phyloP scores from a whole-genome alignment of 2,113 vertebrate genomes.

The Phyllopteryx taeniolatus region DNA sequence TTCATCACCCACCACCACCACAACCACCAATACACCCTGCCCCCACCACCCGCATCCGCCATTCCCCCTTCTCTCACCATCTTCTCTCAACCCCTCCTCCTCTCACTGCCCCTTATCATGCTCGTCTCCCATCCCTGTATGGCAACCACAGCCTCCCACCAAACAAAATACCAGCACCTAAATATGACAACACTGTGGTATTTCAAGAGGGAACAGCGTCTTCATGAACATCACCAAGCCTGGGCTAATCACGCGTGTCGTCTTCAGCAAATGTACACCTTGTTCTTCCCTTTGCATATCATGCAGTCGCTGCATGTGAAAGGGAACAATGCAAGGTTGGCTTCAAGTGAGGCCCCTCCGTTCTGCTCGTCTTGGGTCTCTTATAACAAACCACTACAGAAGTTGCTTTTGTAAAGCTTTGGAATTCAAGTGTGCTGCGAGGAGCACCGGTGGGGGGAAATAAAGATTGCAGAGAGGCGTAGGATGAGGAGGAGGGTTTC shows the following conservation, averaged over 20 bases:
- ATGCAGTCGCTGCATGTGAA: slow-evolving; percentile 19
- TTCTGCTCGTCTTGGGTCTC: slow-evolving; percentile 16
- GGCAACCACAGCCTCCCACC: slow-evolving; percentile 56
- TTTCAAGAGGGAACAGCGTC: slow-evolving; percentile 6
- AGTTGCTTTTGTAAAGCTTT: slow-evolving; percentile 20
- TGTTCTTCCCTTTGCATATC: slow-evolving; percentile 41
- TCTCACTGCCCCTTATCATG: slow-evolving; percentile 61
- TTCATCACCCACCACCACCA: slow-evolving; percentile 72
- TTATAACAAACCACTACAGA: slow-evolving; percentile 26
- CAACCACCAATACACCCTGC: slow-evolving; percentile 52
- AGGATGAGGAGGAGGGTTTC: slow-evolving; percentile 18
- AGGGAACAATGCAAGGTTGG: slow-evolving; percentile 41
- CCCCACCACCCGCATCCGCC: slow-evolving; percentile 56
- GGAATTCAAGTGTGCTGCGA: slow-evolving; percentile 26
- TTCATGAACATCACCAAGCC: slow-evolving; percentile 11
- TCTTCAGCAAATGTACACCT: slow-evolving; percentile 34
- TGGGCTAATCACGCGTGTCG: background rate
- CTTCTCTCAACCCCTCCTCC: slow-evolving; percentile 15
- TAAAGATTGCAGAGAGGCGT: slow-evolving; percentile 4
- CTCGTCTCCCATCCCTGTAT: slow-evolving; percentile 55
- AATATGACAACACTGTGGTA: slow-evolving; percentile 19
- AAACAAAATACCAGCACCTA: slow-evolving; percentile 54
- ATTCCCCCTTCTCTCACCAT: slow-evolving; percentile 37
- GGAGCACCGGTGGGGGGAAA: slow-evolving; percentile 5
- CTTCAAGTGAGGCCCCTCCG: slow-evolving; percentile 34